Evolutionary conservation across 64 coral and sea anemone genomes (phyloP).

Genomic region (Montipora efflorescens): DNA sequence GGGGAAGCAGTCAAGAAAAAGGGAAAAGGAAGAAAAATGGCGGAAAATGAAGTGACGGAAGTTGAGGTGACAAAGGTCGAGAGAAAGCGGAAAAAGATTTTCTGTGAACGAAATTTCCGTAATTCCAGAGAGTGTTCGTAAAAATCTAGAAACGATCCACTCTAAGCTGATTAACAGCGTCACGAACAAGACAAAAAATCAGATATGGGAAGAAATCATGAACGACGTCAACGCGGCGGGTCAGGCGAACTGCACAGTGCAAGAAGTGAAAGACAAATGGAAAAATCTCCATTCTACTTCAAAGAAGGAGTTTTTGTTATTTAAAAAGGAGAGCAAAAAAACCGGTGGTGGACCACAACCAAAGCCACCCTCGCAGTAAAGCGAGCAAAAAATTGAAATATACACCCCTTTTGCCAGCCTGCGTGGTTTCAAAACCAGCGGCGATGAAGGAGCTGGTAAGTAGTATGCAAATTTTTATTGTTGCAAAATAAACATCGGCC

Average conservation of each 20-base stretch:
- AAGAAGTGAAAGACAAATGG: constrained; percentile 31
- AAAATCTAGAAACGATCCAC: constrained; percentile 28
- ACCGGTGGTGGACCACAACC: not conserved
- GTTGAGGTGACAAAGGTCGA: not conserved
- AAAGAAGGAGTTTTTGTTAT: not conserved
- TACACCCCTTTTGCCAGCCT: constrained; percentile 19
- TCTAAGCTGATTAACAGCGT: constrained; percentile 38
- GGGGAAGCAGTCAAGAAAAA: not conserved
- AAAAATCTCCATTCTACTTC: constrained; percentile 7
- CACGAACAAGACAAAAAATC: not conserved
- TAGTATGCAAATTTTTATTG: not conserved
- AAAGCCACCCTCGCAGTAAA: not conserved
- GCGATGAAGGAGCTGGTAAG: not conserved
- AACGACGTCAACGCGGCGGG: not conserved
- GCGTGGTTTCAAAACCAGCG: not conserved
- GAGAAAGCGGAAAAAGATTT: not conserved
- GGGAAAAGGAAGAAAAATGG: not conserved
- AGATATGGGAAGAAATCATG: not conserved
- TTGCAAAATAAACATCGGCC: not conserved
- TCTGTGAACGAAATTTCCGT: not conserved
- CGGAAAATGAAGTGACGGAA: not conserved
- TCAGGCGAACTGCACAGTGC: not conserved
- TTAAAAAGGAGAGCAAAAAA: not conserved
- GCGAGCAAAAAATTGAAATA: constrained; percentile 22
- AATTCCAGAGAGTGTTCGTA: constrained; percentile 15